Base-by-base conservation (phyloP, 2,797 vertebrate species). In the Coregonus suidteri region DNA sequence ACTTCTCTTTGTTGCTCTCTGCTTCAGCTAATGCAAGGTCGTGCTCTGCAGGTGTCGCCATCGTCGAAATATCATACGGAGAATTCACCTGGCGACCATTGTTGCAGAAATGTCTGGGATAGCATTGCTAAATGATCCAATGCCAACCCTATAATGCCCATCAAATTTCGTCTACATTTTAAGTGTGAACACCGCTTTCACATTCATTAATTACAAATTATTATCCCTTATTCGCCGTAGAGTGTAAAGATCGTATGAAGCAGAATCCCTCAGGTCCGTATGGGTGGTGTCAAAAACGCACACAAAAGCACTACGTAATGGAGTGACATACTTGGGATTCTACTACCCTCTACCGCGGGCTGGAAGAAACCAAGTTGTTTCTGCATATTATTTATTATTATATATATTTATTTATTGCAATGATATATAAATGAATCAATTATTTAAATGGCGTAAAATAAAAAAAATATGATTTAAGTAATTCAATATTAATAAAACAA, bases 41-140 rank as follows among this genome's bases (percentile, higher is more conserved):
- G 86, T 94, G 93, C 72, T 95, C 95, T n/a, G 93, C 91, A 83
- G 91, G 82, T 87, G 94, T 92, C 93, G 95, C 93, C 95, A 95
- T 95, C 85, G 89, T 75, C 35, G 74, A 81, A 71, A 82, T 77
- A 74, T 79, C 59, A 79, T 14, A 30, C 79, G 65, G 37, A 64
- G 73, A 30, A 65, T 62, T 86, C 80, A 87, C 30, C 83, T 20
- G 77, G 67, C 59, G 77, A 88, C 78, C 77, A 53, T 16, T 37
- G 54, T 78, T 31, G 14, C 14, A 81, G 53, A 82, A 81, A 54
- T 83, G 53, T 74, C 9, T 82, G 73, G 13, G 52, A 76, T 53
- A 71, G 4, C 78, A 34, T 69, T 66, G 47, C 56, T 79, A 84
- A 84, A 82, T 83, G 75, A 73, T 72, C 15, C 68, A 62, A 51